Conservation (phyloP, 2,797 vertebrate species). For the Karalla daura region DNA sequence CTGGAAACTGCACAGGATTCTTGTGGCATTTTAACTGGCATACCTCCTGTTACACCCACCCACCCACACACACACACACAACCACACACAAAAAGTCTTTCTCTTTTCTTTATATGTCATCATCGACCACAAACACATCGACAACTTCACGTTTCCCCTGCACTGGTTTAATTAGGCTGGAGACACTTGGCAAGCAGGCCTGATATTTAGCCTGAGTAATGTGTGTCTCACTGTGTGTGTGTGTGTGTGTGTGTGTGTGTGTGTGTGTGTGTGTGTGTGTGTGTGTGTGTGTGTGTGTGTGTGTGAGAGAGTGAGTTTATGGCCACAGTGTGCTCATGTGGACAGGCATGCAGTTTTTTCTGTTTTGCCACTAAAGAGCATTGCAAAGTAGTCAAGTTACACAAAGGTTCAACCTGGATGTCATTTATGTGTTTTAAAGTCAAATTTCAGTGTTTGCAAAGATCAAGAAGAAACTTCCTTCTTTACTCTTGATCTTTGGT, state of each 20-base stretch:
- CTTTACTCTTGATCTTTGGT: background rate
- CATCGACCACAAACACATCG: conserved; percentile 40
- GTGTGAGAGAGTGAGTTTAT: background rate
- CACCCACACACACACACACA: conserved; percentile 15
- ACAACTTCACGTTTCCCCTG: conserved; percentile 1
- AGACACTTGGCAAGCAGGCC: conserved; percentile 7
- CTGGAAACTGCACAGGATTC: conserved; percentile 72
- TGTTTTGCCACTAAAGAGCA: background rate
- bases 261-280: background rate
- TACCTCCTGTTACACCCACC: conserved; percentile 31
- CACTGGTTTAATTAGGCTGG: conserved; percentile 2
- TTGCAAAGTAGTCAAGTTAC: too few species aligned
- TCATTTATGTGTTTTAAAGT: too few species aligned
- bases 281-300: background rate
- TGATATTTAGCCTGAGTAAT: conserved; percentile 16
- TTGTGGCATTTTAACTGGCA: conserved; percentile 78
- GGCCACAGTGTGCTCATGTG: background rate
- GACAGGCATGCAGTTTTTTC: conserved; percentile 3
- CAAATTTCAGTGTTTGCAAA: too few species aligned
- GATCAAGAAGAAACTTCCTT: too few species aligned
- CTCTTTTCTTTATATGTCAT: conserved; percentile 38
- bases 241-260: background rate
- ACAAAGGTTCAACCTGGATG: background rate
- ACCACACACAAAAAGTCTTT: background rate
- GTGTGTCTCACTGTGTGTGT: background rate